These are phyloP conservation scores for Lypha dubia DNA, from an alignment of 2,888 invertebrate genomes.

Conservation along the genomic window DNA sequence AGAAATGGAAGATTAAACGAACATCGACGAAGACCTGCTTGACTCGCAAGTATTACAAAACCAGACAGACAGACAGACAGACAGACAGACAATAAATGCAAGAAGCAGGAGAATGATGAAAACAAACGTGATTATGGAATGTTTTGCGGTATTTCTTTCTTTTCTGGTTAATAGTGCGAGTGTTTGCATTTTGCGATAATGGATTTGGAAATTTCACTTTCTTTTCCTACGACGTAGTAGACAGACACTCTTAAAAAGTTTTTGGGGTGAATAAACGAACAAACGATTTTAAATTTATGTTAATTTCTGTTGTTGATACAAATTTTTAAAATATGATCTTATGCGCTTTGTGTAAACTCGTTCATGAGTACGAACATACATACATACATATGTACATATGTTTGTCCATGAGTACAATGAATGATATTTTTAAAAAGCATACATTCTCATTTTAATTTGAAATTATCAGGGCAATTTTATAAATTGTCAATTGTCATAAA, in stretches of 20 bases:
- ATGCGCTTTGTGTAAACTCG: no score
- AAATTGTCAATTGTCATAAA: background rate
- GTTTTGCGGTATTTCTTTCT: slow-evolving; percentile 29
- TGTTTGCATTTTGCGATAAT: background rate
- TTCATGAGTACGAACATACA: no score
- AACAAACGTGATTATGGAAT: slow-evolving; percentile 56
- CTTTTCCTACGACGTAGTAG: slow-evolving; percentile 48
- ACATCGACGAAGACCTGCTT: background rate
- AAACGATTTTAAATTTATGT: slow-evolving; percentile 16
- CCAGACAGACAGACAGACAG: no score
- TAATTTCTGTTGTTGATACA: background rate
- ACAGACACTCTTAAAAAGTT: background rate
- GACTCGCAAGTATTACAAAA: slow-evolving; percentile 43
- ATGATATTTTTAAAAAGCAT: background rate
- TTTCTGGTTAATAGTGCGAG: background rate
- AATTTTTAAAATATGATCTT: background rate
- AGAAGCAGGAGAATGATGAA: slow-evolving; percentile 50
- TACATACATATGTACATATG: background rate
- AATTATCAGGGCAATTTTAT: background rate
- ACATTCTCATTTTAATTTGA: background rate
- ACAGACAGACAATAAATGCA: background rate
- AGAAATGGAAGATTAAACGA: slow-evolving; percentile 41
- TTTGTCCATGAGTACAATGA: background rate
- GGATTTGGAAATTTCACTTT: slow-evolving; percentile 63
- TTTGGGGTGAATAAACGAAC: slow-evolving; percentile 43